Conservation (phyloP, 2,113 vertebrate genomes). For the Sturnus vulgaris region DNA sequence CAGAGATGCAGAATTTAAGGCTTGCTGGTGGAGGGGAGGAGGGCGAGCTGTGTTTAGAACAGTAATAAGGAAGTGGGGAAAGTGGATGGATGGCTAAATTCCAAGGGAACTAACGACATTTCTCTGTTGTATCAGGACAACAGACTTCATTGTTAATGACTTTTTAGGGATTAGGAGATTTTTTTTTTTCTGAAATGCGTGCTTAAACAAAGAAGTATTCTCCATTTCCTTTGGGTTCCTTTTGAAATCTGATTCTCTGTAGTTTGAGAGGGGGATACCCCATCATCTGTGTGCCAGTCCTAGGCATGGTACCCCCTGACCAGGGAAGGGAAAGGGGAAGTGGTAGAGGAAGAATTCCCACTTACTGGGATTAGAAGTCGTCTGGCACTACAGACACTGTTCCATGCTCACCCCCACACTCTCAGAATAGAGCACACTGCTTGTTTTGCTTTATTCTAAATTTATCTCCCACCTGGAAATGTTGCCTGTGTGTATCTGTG, state of each 20-base stretch:
- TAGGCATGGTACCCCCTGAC: neutral
- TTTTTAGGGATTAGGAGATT: neutral
- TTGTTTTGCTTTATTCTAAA: neutral
- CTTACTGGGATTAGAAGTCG: neutral
- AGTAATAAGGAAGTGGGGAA: neutral
- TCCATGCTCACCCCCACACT: neutral
- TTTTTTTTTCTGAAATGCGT: neutral
- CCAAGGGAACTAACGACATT: neutral
- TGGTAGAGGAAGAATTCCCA: neutral
- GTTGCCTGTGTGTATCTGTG: neutral
- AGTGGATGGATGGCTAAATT: neutral
- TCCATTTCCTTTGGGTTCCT: neutral
- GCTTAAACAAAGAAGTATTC: conserved; percentile 40
- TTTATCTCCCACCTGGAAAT: neutral
- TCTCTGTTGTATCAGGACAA: neutral
- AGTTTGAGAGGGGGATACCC: neutral
- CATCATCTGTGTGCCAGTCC: neutral
- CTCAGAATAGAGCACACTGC: neutral
- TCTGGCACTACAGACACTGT: neutral
- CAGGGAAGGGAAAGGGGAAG: neutral
- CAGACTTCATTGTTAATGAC: conserved; percentile 17
- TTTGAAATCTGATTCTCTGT: conserved; percentile 2
- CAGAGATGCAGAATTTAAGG: neutral
- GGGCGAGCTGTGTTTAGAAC: neutral
- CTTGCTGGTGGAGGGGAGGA: neutral